Base-by-base conservation (phyloP, 2,888 invertebrate genomes). In the Loripinus fragilis region DNA sequence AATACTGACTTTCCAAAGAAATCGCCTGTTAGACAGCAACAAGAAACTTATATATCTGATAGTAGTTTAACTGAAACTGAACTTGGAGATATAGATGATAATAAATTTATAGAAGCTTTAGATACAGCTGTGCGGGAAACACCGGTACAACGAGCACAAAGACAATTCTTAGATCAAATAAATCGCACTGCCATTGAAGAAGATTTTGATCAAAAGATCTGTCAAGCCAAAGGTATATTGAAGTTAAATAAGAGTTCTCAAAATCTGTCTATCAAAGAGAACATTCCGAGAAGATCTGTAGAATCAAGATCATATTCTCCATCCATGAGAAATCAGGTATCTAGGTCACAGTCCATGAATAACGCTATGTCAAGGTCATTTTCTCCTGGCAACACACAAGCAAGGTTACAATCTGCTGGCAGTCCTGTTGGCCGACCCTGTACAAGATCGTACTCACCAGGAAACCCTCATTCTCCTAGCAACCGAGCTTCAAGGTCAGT, bases 251-350 rank as follows among this genome's bases (percentile, higher is more conserved):
- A 86, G 48, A 83, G 85, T 65, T 83, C 84, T 69, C 86, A 86
- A 42, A 87, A 86, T 70, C 73, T 85, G 69, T 81, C 80, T 23
- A 86, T 87, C 25, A 87, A 87, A 71, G 86, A 87, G 69, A 81
- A 79, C n/a, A 77, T 72, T 8, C 76, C 80, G 20, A 76, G 77
- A 70, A 66, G 84, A 50, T 81, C 81, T 17, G 17, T 66, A 55
- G 81, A 80, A 33, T 81, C 84, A 70, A 75, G 84, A 69, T 84
- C 84, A 68, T 84, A 76, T 71, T 84, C 84, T 41, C 80, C 84
- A 30, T 64, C 80, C n/a, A 64, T 81, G 42, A 70, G 83, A 48
- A 74, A 76, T 41, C 67, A 75, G 50, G 65, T 48, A 48, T 17
- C 74, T 64, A 50, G 68, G 66, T 70, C 74, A 41, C 75, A 72